A percentile compares a stretch with the other conserved stretches of the same genome.
Evolutionary conservation across 2,797 vertebrate species (phyloP).

Genomic region (Carapus acus): DNA sequence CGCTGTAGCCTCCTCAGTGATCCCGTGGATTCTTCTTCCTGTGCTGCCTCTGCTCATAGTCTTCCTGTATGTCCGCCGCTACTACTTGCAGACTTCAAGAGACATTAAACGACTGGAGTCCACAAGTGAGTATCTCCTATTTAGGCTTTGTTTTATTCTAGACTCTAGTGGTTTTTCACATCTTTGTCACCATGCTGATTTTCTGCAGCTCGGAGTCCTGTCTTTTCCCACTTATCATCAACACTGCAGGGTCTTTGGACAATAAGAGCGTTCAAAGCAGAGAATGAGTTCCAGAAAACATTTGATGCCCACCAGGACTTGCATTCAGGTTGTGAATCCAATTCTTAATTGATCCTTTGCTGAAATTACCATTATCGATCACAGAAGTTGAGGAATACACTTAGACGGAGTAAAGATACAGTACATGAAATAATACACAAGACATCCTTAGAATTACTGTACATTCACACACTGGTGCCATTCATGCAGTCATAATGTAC

Average conservation of each 20-base stretch:
- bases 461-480: too few species aligned
- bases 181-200: neutral
- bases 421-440: too few species aligned
- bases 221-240: conserved; percentile 90
- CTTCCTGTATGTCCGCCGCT: conserved; percentile 76
- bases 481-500: too few species aligned
- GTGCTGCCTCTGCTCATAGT: conserved; percentile 74
- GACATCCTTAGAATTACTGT: too few species aligned
- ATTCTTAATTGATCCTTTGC: too few species aligned
- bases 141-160: too few species aligned
- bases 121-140: conserved; percentile 72
- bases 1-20: conserved; percentile 75
- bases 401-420: too few species aligned
- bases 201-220: conserved; percentile 82
- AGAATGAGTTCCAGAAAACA: conserved; percentile 80
- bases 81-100: conserved; percentile 83
- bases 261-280: conserved; percentile 84
- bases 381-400: too few species aligned
- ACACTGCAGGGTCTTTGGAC: conserved; percentile 94
- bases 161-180: neutral
- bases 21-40: conserved; percentile 84
- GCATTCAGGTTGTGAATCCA: conserved; percentile 90
- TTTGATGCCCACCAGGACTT: conserved; percentile 92
- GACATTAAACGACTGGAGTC: conserved; percentile 86
- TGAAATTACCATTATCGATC: neutral